phyloP scores from a whole-genome alignment of 2,888 invertebrate genomes.

The Apoda limacodes region DNA sequence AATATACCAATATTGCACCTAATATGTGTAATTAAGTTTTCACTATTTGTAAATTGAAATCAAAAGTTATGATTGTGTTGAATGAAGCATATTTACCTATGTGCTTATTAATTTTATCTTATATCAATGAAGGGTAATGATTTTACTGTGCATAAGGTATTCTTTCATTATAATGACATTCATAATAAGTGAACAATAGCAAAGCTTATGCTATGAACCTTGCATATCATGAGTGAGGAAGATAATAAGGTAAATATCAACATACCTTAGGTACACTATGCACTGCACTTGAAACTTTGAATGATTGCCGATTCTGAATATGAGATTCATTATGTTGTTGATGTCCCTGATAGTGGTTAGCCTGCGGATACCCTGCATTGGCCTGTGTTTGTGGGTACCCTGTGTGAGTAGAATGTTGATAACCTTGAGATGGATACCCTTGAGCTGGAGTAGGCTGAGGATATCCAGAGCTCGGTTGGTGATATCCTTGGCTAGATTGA shows the following conservation, averaged over 20 bases:
- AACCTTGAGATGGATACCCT: slow-evolving; percentile 30
- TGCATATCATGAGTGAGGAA: slow-evolving; percentile 6
- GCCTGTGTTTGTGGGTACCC: slow-evolving; percentile 26
- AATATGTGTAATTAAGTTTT: no score
- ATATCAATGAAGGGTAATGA: no score
- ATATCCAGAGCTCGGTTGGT: slow-evolving; percentile 21
- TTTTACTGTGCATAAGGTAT: no score
- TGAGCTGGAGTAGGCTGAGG: slow-evolving; percentile 11
- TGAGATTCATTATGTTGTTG: slow-evolving; percentile 28
- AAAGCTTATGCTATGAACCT: no score
- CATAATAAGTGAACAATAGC: no score
- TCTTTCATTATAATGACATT: no score
- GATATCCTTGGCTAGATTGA: slow-evolving; percentile 21
- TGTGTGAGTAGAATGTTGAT: slow-evolving; percentile 26
- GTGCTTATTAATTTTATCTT: no score
- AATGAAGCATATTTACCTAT: no score
- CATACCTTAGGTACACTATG: slow-evolving; percentile 42
- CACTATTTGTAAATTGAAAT: no score
- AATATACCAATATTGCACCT: no score
- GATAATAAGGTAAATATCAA: slow-evolving; percentile 21
- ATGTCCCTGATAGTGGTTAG: slow-evolving; percentile 41
- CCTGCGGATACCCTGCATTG: slow-evolving; percentile 30
- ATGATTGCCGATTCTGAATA: slow-evolving; percentile 32
- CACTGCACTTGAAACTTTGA: slow-evolving; percentile 33
- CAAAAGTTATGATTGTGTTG: no score